These are phyloP conservation scores for Cacoxenus indagator DNA, from an alignment of 2,888 invertebrate species.

Conservation along the genomic window DNA sequence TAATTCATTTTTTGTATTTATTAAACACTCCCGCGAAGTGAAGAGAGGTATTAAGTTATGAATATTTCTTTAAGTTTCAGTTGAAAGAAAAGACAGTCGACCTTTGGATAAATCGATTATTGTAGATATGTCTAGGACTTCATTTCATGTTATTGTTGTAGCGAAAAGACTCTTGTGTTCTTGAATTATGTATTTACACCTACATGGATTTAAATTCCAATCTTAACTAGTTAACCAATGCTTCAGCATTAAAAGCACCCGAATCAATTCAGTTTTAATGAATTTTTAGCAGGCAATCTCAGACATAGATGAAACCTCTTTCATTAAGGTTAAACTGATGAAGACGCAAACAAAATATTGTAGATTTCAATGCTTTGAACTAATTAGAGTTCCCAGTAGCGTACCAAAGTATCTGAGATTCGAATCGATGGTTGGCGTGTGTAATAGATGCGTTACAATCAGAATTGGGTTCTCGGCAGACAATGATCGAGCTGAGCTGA, in stretches of 20 bases:
- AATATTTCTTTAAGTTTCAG: no score
- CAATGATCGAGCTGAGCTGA: background rate
- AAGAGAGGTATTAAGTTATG: no score
- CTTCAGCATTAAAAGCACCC: background rate
- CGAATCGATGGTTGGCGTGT: conserved; percentile 53
- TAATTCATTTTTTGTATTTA: conserved; percentile 39
- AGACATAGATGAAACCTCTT: conserved; percentile 10
- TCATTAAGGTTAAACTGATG: conserved; percentile 41
- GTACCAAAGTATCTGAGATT: conserved; percentile 38
- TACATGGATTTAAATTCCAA: no score
- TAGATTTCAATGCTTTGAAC: conserved; percentile 32
- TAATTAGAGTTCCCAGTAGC: conserved; percentile 54
- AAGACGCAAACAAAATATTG: conserved; percentile 44
- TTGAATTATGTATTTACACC: no score
- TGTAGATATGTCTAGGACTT: no score
- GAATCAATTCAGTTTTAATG: background rate
- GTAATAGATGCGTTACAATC: conserved; percentile 49
- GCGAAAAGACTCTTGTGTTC: no score
- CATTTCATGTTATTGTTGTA: no score
- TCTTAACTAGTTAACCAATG: background rate
- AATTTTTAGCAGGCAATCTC: background rate
- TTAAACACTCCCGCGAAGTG: no score
- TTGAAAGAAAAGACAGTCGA: no score
- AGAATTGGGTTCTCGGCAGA: conserved; percentile 51
- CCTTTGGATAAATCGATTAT: no score